These are phyloP conservation scores for Plutella xylostella DNA, from an alignment of 2,888 invertebrate genomes.

Conservation along the genomic window DNA sequence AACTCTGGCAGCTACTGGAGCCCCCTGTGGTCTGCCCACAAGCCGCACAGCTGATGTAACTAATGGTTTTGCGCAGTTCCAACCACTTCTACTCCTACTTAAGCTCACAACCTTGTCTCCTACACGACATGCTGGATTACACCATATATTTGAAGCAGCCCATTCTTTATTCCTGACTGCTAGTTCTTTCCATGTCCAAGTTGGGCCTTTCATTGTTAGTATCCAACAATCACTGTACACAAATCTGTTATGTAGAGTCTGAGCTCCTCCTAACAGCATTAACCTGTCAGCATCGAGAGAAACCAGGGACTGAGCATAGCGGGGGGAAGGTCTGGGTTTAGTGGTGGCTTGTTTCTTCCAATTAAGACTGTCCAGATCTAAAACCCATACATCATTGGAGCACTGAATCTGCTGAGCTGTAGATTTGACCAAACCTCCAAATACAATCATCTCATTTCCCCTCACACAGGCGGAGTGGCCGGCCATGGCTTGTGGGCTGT, in stretches of 20 bases:
- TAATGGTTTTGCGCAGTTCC: slow-evolving; percentile 63
- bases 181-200: slow-evolving; percentile 82
- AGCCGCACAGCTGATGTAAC: slow-evolving; percentile 68
- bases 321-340: slow-evolving; percentile 78
- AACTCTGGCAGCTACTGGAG: slow-evolving; percentile 58
- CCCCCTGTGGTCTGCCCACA: slow-evolving; percentile 49
- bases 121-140: slow-evolving; percentile 88
- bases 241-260: slow-evolving; percentile 80
- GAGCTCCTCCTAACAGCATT: slow-evolving; percentile 88
- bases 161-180: slow-evolving; percentile 81
- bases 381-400: slow-evolving; percentile 91
- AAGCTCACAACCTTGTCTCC: slow-evolving; percentile 83
- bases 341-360: slow-evolving; percentile 84
- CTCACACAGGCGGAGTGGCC: slow-evolving; percentile 94
- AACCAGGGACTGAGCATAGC: slow-evolving; percentile 96
- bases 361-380: slow-evolving; percentile 78
- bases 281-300: slow-evolving; percentile 81
- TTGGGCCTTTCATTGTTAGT: slow-evolving; percentile 78
- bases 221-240: slow-evolving; percentile 94
- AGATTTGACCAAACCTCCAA: slow-evolving; percentile 76
- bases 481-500: slow-evolving; percentile 86
- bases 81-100: slow-evolving; percentile 70
- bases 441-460: slow-evolving; percentile 84
- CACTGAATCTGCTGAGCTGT: slow-evolving; percentile 58
- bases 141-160: slow-evolving; percentile 91